phyloP scores from a whole-genome alignment of 2,888 invertebrate genomes.

The Philereme transversata region DNA sequence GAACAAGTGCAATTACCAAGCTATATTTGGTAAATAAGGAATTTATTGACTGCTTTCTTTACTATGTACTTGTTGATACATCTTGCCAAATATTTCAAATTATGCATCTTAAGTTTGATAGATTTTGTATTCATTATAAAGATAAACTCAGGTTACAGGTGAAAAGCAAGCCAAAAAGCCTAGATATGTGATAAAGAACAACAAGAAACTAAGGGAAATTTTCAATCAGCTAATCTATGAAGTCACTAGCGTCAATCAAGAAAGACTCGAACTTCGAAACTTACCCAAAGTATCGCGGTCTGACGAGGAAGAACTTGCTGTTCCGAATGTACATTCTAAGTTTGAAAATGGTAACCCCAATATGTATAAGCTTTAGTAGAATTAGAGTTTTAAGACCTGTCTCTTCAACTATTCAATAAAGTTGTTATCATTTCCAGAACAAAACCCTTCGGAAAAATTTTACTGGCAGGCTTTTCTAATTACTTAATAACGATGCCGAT shows the following conservation, averaged over 20 bases:
- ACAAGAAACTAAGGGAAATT: conserved; percentile 3
- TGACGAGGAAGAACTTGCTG: conserved; percentile 1
- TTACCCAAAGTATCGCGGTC: conserved; percentile 10
- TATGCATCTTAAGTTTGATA: too few species aligned
- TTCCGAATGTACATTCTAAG: conserved; percentile 22
- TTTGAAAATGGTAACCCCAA: background rate
- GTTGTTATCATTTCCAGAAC: too few species aligned
- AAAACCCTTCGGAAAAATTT: too few species aligned
- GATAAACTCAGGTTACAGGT: conserved; percentile 10
- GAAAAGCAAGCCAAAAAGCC: background rate
- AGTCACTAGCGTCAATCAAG: conserved; percentile 9
- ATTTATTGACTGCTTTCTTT: too few species aligned
- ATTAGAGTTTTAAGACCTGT: too few species aligned
- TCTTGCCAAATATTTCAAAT: too few species aligned
- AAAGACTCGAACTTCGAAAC: conserved; percentile 12
- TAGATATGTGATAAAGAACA: conserved; percentile 5
- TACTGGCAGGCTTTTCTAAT: too few species aligned
- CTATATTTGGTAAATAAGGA: conserved; percentile 15
- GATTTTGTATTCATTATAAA: too few species aligned
- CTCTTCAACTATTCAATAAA: too few species aligned
- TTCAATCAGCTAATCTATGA: conserved; percentile 9
- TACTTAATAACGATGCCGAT: too few species aligned
- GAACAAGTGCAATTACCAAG: conserved; percentile 17
- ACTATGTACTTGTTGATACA: background rate
- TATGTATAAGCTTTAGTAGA: too few species aligned